Conservation (phyloP, 2,888 invertebrate genomes). For the Copidosoma aretas region DNA sequence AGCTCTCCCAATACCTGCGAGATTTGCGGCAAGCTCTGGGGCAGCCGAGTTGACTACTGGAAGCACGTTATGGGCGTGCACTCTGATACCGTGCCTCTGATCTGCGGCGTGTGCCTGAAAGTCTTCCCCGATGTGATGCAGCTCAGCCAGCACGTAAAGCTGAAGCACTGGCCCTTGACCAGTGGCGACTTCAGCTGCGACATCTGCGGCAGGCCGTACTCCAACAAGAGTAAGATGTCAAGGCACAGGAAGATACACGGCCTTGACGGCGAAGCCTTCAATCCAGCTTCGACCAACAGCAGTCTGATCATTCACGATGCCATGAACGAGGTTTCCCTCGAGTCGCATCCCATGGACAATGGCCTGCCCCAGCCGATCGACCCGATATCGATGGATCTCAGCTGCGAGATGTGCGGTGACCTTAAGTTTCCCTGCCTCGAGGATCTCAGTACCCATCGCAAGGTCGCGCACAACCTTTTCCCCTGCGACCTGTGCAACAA, state of each 20-base stretch:
- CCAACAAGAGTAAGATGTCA: slow-evolving; percentile 65
- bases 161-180: slow-evolving; percentile 62
- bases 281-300: slow-evolving; percentile 25
- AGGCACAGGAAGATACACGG: slow-evolving; percentile 64
- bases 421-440: slow-evolving; percentile 63
- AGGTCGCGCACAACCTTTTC: slow-evolving; percentile 65
- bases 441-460: slow-evolving; percentile 65
- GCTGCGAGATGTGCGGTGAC: slow-evolving; percentile 56
- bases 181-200: slow-evolving; percentile 64
- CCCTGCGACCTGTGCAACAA: slow-evolving; percentile 70
- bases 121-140: slow-evolving; percentile 62
- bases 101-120: slow-evolving; percentile 65
- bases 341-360: slow-evolving; percentile 29
- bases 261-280: slow-evolving; percentile 48
- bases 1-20: slow-evolving; percentile 61
- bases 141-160: slow-evolving; percentile 61
- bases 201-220: slow-evolving; percentile 64
- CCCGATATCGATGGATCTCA: slow-evolving; percentile 38
- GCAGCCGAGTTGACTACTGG: slow-evolving; percentile 65
- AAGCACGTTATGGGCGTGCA: slow-evolving; percentile 66
- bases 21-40: slow-evolving; percentile 65
- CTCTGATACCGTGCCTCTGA: slow-evolving; percentile 62
- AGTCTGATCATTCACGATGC: slow-evolving; percentile 33
- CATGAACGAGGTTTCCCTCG: slow-evolving; percentile 21
- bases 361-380: slow-evolving; percentile 36